Base-by-base conservation (phyloP, 2,888 invertebrate genomes). In the Peribatodes rhomboidaria region DNA sequence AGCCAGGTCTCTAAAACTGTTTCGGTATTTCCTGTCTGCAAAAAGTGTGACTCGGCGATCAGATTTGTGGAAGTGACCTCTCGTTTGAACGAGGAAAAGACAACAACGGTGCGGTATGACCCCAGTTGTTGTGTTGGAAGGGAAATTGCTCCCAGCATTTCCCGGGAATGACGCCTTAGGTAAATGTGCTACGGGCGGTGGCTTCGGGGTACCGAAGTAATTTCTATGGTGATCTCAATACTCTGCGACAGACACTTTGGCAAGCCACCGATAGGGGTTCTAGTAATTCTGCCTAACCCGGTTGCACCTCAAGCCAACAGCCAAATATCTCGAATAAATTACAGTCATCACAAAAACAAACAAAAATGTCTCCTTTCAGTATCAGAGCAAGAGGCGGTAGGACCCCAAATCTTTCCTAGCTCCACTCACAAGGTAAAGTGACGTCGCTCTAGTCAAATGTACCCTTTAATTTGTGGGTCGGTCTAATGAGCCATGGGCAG, bases 401-500 rank as follows among this genome's bases (percentile, higher is more conserved):
- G 9, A 11, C 50, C 57, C 56, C 31, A 52, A 57, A 55, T 39
- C 37, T 42, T 33, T 55, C 22, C 59, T 59, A 22, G 18, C 22
- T 54, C 41, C 47, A 59, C 10, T 39, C 58, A 31, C 18, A 37
- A 58, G 58, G 46, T 59, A 64, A 63, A 54, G 65, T 56, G 55
- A 65, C 55, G 39, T 49, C 71, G 55, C 68, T 68, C 58, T 68
- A 70, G 71, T 77, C 64, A 72, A 77, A 74, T 72, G 59, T 59
- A 44, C 50, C 50, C 44, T 55, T 55, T 47, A 35, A 56, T 65
- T 65, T 53, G 59, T 50, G 52, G 56, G 55, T 55, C 59, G 59
- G 69, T 69, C 73, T 82, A 82, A 82, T 82, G 80, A 80, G 78
- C 73, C 78, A 70, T 69, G 71, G 72, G 62, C 57, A 64, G 59